Conservation (phyloP, 2,113 vertebrate genomes). For the Spea multiplicata region DNA sequence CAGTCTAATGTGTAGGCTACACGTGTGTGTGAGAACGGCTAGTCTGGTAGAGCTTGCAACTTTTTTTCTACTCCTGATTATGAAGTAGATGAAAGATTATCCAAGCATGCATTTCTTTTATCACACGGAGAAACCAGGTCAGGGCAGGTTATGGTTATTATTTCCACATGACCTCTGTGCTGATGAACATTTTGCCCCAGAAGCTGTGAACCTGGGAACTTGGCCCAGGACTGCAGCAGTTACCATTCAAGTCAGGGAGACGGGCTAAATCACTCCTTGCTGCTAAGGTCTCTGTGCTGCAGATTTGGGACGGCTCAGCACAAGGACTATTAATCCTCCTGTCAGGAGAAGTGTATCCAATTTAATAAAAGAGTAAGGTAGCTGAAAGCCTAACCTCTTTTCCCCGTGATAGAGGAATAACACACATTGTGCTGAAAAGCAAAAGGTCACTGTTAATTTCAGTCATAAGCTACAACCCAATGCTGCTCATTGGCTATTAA, state of each 20-base stretch:
- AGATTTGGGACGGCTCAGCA: background rate
- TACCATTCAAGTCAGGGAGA: slow-evolving; percentile 45
- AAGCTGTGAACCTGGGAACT: slow-evolving; percentile 42
- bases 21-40: too few relatives aligned
- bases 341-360: slow-evolving; percentile 39
- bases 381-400: slow-evolving; percentile 22
- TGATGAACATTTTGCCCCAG: slow-evolving; percentile 49
- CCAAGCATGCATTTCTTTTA: slow-evolving; percentile 9
- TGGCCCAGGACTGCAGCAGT: slow-evolving; percentile 19
- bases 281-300: slow-evolving; percentile 2
- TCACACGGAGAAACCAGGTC: slow-evolving; percentile 32
- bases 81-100: slow-evolving; percentile 7
- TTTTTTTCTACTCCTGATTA: background rate
- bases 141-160: slow-evolving; percentile 2
- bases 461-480: background rate
- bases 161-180: slow-evolving; percentile 48
- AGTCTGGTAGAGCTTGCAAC: background rate
- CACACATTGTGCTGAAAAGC: slow-evolving; percentile 23
- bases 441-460: slow-evolving; percentile 33
- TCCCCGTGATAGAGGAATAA: slow-evolving; percentile 17
- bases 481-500: background rate
- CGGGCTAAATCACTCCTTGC: slow-evolving; percentile 42
- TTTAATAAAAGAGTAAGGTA: slow-evolving; percentile 41
- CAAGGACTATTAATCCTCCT: slow-evolving; percentile 15
- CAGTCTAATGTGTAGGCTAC: too few relatives aligned